Evolutionary conservation across 2,888 invertebrate species (phyloP).

Genomic region (Cloeon dipterum): DNA sequence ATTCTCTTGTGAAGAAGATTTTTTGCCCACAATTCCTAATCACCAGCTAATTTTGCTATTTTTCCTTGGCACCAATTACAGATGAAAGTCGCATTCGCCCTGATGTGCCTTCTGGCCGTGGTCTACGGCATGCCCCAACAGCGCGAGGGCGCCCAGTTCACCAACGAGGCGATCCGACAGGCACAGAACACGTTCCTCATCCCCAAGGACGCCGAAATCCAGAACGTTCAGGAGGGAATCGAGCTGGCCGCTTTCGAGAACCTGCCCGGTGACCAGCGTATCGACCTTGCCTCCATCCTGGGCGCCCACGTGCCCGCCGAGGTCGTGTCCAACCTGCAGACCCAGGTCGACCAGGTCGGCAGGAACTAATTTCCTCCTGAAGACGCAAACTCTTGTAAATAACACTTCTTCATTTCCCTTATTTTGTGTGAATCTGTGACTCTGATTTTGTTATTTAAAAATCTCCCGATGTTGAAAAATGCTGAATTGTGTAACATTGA

Average conservation of each 20-base stretch:
- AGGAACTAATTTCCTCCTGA: constrained; percentile 8
- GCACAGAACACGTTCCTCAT: constrained; percentile 67
- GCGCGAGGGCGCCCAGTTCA: constrained; percentile 60
- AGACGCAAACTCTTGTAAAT: background rate
- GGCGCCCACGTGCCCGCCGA: constrained; percentile 59
- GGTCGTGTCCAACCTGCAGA: constrained; percentile 68
- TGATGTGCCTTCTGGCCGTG: constrained; percentile 24
- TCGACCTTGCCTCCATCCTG: constrained; percentile 62
- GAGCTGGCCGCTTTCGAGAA: constrained; percentile 69
- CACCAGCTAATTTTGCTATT: no score
- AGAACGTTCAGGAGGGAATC: constrained; percentile 68
- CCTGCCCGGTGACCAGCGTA: constrained; percentile 63
- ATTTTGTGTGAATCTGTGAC: background rate
- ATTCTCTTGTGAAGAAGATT: no score
- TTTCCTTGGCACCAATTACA: no score
- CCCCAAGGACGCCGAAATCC: constrained; percentile 67
- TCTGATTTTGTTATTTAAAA: background rate
- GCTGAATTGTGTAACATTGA: background rate
- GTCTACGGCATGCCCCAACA: constrained; percentile 7
- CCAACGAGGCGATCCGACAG: constrained; percentile 67
- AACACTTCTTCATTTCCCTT: no score
- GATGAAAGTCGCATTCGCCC: constrained; percentile 3
- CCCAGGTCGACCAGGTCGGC: constrained; percentile 66
- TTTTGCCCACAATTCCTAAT: no score
- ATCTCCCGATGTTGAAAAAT: no score